Base-by-base conservation (phyloP, 2,113 vertebrate genomes). In the Todiramphus chloris region DNA sequence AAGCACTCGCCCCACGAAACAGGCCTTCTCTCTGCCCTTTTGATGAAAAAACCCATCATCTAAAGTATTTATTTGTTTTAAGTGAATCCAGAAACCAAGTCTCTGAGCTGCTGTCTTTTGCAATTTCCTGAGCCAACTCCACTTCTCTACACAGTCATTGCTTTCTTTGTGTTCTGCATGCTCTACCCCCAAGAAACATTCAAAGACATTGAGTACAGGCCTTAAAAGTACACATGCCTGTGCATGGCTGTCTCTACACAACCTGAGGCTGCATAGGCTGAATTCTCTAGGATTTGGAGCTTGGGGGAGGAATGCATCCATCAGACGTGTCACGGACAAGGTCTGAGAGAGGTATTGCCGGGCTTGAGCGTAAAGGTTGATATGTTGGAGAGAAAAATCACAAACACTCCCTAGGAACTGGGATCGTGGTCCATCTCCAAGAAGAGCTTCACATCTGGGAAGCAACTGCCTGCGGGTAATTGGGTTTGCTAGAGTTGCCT, bases 401-500 rank as follows among this genome's bases (percentile, higher is more conserved):
- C 48, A 77, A 93, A 86, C 75, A 62, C 46, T 96, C 74, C 91
- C 84, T 90, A 87, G 95, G 83, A 97, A 93, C 69, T 85, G 96
- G 90, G 90, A 88, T 91, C 66, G 15, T 86, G 82, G 95, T 95
- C 97, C 94, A 94, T 69, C 92, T 95, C 96, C 74, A 83, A 93
- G 96, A 95, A 96, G 96, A 85, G 95, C 93, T 97, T 97, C 96
- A 97, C 96, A 98, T 97, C 96, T 97, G 97, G 96, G 95, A 96
- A 97, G 96, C 95, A 94, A 97, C 87, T 97, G 97, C 96, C 97
- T 97, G 94, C 30, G 44, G 97, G 96, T 98, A 98, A 98, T 97
- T 98, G 96, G 97, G 97, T 97, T 98, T 97, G 96, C 95, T 97
- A 20, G 97, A 97, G 95, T 98, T 97, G 96, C 96, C 96, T 98